Percentiles rank a stretch among this genome's conserved stretches.
Evolutionary conservation across 1,140 invertebrate genomes (phyloP).

Genomic region (Medauroidea extradentata): DNA sequence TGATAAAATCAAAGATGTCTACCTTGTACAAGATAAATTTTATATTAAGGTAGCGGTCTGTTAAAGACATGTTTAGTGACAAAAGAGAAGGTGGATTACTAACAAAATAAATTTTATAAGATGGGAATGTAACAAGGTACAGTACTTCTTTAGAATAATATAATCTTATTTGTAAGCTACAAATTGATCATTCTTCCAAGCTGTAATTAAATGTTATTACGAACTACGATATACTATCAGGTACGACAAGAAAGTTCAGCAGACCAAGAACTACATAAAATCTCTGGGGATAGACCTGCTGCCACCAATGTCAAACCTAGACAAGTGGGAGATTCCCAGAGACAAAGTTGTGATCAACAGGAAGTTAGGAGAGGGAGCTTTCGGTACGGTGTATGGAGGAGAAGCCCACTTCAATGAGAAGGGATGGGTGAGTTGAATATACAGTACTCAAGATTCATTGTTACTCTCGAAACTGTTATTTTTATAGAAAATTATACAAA

Average conservation of each 20-base stretch:
- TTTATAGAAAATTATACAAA: no score
- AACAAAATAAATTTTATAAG: no score
- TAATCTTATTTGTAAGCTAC: neutral
- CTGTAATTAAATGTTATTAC: constrained; percentile 5
- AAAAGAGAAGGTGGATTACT: no score
- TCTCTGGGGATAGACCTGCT: constrained; percentile 62
- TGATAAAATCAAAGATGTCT: no score
- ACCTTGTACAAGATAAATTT: no score
- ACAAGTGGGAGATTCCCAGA: constrained; percentile 82
- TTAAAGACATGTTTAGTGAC: no score
- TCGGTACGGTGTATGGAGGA: constrained; percentile 83
- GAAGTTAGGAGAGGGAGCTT: constrained; percentile 83
- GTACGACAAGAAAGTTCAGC: constrained; percentile 65
- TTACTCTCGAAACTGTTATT: no score
- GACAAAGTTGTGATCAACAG: constrained; percentile 86
- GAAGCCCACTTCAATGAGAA: constrained; percentile 65
- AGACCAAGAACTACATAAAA: constrained; percentile 67
- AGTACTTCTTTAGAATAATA: no score
- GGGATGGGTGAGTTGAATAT: constrained; percentile 59
- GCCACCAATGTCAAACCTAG: constrained; percentile 51
- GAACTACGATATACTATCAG: constrained; percentile 37
- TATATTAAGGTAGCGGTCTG: no score
- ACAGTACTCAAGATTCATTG: no score
- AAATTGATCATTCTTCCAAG: neutral
- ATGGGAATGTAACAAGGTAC: no score